Evolutionary conservation across 1,140 invertebrate species (phyloP), one percentile per base, ranked within the genome.

Genomic region (Ephestia elutella): DNA sequence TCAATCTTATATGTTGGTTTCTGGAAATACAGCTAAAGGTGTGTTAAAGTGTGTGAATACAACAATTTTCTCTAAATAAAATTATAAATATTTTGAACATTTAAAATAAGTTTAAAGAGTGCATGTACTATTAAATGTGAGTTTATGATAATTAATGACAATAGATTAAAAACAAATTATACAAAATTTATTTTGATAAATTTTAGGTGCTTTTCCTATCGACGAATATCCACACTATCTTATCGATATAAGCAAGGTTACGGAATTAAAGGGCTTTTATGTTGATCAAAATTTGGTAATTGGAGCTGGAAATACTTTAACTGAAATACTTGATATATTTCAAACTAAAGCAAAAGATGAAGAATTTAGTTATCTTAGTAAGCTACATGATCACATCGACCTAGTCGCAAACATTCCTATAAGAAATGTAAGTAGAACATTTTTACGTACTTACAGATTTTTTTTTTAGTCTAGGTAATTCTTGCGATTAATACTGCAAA

Each of bases 351-450:
- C 84, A 35, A 69, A 85, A 48, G 67, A 86, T 49, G 63, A 75
- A 15, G 77, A 76, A 73, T 91, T 86, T 73, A 70, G 54, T 51
- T 92, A 82, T 56, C 63, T 79, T 9, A 62, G 68, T 19, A 75
- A 87, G 53, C 63, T 91, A 21, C 77, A 81, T 66, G 69, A 87
- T n/a, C 90, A 91, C 66, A 87, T 94, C 19, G 90, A 93, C 72
- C 73, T 93, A 58, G 91, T 94, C 35, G 93, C 93, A 8, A 93
- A 92, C 81, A 90, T 93, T n/a, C 90, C 93, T 17, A 91, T 95
- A 8, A 89, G 93, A 81, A 94, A 94, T 87, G 75, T 81, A 70
- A 80, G 89, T 92, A 89, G 25, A 49, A 32, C 11, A 2, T 32
- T 32, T 11, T 32, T 32, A 32, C 30, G 11, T 11, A 4, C 3